Conservation (phyloP, 2,888 invertebrate species). For the Drosophila mimica region DNA sequence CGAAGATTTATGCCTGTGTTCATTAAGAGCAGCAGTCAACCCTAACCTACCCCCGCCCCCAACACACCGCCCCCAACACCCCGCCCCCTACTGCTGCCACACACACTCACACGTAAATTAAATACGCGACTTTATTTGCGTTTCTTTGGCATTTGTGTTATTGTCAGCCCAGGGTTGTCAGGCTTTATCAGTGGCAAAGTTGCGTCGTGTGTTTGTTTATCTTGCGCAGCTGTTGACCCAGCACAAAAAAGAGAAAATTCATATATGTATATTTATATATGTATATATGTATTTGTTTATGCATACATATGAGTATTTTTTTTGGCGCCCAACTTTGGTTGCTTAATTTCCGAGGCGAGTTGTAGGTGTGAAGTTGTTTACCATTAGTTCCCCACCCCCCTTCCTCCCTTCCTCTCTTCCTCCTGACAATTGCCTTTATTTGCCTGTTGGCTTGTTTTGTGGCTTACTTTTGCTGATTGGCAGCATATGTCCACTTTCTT, state of each 20-base stretch:
- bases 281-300: slow-evolving; percentile 5
- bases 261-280: slow-evolving; percentile 4
- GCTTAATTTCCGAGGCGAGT: slow-evolving; percentile 52
- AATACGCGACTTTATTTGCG: slow-evolving; percentile 54
- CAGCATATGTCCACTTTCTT: slow-evolving; percentile 56
- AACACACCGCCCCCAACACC: no score
- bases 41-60: not conserved
- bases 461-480: slow-evolving; percentile 71
- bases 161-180: slow-evolving; percentile 29
- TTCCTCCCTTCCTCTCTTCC: not conserved
- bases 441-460: slow-evolving; percentile 59
- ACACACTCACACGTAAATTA: slow-evolving; percentile 31
- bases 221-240: slow-evolving; percentile 49
- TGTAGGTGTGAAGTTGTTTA: slow-evolving; percentile 56
- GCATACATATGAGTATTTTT: slow-evolving; percentile 30
- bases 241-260: slow-evolving; percentile 7
- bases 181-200: slow-evolving; percentile 54
- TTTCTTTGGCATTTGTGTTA: slow-evolving; percentile 28
- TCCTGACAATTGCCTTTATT: slow-evolving; percentile 21
- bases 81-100: not conserved
- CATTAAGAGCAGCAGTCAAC: slow-evolving; percentile 42
- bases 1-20: slow-evolving; percentile 54
- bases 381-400: slow-evolving; percentile 6
- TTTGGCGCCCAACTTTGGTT: slow-evolving; percentile 39
- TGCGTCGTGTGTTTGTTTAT: slow-evolving; percentile 55